Percentiles rank a stretch among this genome's conserved stretches.
phyloP scores from a whole-genome alignment of 2,113 vertebrate genomes.

The Oreochromis aureus region DNA sequence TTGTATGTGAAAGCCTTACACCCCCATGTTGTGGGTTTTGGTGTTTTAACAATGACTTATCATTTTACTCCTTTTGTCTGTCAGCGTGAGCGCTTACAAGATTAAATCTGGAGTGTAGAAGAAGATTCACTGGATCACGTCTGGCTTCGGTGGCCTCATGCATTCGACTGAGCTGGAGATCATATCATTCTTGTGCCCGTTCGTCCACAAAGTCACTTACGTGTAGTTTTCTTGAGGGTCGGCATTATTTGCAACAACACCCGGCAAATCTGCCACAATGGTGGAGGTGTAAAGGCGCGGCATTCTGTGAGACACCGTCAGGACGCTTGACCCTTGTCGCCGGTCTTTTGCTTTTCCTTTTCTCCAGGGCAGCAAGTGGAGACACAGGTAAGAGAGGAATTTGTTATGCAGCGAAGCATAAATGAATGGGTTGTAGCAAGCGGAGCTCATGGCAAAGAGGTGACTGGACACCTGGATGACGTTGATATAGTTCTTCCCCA shows the following conservation, averaged over 20 bases:
- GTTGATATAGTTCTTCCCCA: slow-evolving; percentile 71
- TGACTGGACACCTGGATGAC: slow-evolving; percentile 71
- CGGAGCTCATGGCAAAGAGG: slow-evolving; percentile 72
- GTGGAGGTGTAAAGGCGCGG: slow-evolving; percentile 4
- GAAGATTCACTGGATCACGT: neutral
- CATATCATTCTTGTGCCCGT: neutral
- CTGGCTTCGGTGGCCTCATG: neutral
- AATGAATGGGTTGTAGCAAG: slow-evolving; percentile 78
- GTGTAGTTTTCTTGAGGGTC: slow-evolving; percentile 4
- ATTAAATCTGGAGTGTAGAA: neutral
- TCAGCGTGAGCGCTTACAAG: neutral
- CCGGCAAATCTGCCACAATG: neutral
- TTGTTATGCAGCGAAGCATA: slow-evolving; percentile 73
- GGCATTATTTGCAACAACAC: neutral
- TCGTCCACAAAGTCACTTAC: neutral
- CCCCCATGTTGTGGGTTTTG: neutral
- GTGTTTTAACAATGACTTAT: neutral
- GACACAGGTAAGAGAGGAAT: slow-evolving; percentile 53
- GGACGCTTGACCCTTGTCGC: slow-evolving; percentile 19
- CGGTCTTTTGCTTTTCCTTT: neutral
- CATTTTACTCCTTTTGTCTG: neutral
- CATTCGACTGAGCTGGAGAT: neutral
- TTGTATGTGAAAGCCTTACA: neutral
- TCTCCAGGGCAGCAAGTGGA: slow-evolving; percentile 3
- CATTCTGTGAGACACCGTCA: slow-evolving; percentile 30